These are phyloP conservation scores for Aporophyla lueneburgensis DNA, from an alignment of 2,888 invertebrate species.

Conservation along the genomic window DNA sequence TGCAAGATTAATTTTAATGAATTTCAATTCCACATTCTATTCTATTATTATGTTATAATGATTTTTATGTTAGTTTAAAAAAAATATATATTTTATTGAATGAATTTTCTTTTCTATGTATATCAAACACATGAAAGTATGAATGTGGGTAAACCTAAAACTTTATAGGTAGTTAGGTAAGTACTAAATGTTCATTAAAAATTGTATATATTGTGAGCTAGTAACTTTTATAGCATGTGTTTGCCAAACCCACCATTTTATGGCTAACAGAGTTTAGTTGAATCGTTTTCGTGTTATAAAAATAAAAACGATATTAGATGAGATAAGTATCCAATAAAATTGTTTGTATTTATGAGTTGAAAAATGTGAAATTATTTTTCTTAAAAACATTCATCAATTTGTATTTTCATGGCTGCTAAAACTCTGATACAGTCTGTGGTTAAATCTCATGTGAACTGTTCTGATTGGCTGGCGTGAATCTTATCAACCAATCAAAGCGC, in stretches of 20 bases:
- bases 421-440: constrained; percentile 6
- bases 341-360: constrained; percentile 12
- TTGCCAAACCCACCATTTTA: constrained; percentile 31
- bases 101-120: neutral
- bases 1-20: constrained; percentile 52
- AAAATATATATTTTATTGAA: constrained; percentile 40
- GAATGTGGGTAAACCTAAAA: constrained; percentile 19
- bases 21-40: constrained; percentile 23
- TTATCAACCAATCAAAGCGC: constrained; percentile 18
- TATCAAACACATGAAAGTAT: constrained; percentile 8
- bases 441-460: constrained; percentile 15
- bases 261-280: constrained; percentile 1
- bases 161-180: constrained; percentile 15
- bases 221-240: constrained; percentile 34
- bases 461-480: constrained; percentile 25
- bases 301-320: constrained; percentile 21
- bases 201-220: constrained; percentile 38
- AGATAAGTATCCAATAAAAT: constrained; percentile 18
- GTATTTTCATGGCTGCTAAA: neutral
- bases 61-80: constrained; percentile 22
- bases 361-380: neutral
- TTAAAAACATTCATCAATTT: constrained; percentile 12
- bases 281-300: constrained; percentile 14
- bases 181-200: constrained; percentile 10
- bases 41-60: constrained; percentile 26